Conservation (phyloP, 2,113 vertebrate species). For the Pardalotus punctatus region DNA sequence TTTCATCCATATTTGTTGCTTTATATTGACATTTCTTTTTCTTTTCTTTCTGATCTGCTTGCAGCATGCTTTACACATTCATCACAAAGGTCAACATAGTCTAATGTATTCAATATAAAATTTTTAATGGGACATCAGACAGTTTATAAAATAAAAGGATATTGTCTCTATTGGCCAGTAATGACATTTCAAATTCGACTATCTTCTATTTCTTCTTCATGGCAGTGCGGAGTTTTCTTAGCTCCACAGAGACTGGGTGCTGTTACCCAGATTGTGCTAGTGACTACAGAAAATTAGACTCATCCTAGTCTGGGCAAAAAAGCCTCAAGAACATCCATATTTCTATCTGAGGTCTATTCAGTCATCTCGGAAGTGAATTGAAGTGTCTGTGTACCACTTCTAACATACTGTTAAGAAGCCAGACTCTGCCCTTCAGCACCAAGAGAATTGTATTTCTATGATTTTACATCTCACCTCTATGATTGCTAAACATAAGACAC, state of each 20-base stretch:
- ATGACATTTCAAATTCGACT: neutral
- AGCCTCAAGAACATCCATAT: neutral
- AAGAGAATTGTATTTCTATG: neutral
- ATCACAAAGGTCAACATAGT: slow-evolving; percentile 37
- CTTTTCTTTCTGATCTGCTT: slow-evolving; percentile 22
- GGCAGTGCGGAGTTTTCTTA: neutral
- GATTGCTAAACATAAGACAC: neutral
- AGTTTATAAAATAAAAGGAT: neutral
- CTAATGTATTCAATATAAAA: neutral
- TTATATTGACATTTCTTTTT: slow-evolving; percentile 15
- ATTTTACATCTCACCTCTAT: neutral
- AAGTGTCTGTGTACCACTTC: neutral
- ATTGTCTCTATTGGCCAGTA: neutral
- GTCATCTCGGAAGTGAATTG: neutral
- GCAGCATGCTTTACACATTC: neutral
- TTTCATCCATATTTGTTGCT: slow-evolving; percentile 31
- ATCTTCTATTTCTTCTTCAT: neutral
- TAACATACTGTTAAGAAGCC: neutral
- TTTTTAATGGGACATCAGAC: neutral
- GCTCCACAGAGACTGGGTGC: neutral
- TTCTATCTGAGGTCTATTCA: neutral
- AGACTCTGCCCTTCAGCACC: neutral
- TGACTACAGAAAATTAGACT: neutral
- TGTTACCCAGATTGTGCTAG: neutral
- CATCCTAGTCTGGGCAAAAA: neutral